phyloP scores from a whole-genome alignment of 2,797 vertebrate genomes.

The Thunnus albacares region DNA sequence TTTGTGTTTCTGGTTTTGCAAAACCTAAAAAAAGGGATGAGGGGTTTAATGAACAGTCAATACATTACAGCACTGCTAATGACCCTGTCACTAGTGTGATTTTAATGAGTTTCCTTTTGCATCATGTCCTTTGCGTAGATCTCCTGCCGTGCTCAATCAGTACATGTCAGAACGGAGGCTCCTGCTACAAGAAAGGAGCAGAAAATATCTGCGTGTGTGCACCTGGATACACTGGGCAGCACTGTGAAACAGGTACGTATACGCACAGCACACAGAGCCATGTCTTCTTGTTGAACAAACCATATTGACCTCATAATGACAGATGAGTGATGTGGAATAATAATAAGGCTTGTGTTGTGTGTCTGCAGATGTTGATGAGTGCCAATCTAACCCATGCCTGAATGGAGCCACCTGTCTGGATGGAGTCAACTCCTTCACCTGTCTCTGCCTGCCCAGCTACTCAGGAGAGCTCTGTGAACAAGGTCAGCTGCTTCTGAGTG shows the following conservation, averaged over 20 bases:
- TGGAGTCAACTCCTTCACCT: constrained; percentile 89
- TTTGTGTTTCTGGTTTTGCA: not conserved
- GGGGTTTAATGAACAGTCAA: too few species aligned
- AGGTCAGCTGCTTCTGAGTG: constrained; percentile 80
- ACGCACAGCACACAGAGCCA: not conserved
- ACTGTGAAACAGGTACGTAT: constrained; percentile 91
- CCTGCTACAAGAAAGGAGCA: constrained; percentile 86
- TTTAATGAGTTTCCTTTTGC: constrained; percentile 5
- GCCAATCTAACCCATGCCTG: constrained; percentile 93
- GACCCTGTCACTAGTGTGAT: not conserved
- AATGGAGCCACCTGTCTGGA: constrained; percentile 96
- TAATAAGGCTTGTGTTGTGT: constrained; percentile 25
- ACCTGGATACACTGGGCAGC: constrained; percentile 90
- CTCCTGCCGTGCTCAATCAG: constrained; percentile 59
- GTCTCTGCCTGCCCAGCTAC: constrained; percentile 96
- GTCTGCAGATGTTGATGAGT: constrained; percentile 92
- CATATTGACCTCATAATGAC: constrained; percentile 26
- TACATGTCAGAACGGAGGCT: constrained; percentile 90
- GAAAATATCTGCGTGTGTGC: constrained; percentile 89
- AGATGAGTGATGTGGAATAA: constrained; percentile 44
- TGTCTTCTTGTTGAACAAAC: not conserved
- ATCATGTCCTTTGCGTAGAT: constrained; percentile 41
- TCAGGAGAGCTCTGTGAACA: constrained; percentile 90
- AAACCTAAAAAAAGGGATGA: too few species aligned
- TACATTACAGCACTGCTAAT: too few species aligned